Percentiles rank a stretch among this genome's conserved stretches.
These are phyloP conservation scores for Cheirogaleus medius DNA, from an alignment of 2,113 vertebrate genomes.

Conservation along the genomic window DNA sequence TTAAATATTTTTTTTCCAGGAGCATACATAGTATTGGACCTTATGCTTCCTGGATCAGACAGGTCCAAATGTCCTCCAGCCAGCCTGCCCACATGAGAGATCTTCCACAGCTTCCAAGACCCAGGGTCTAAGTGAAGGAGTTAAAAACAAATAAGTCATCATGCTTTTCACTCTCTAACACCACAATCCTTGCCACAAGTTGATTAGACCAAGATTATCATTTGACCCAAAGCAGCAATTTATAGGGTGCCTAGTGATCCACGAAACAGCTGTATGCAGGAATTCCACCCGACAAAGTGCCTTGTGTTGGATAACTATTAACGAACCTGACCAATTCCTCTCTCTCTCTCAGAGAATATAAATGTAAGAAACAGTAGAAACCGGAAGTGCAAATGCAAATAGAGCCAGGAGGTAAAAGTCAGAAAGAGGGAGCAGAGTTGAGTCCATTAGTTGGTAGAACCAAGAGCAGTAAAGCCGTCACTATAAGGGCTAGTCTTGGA, in stretches of 20 bases:
- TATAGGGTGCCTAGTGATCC: not conserved
- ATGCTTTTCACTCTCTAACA: not conserved
- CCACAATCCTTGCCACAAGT: not conserved
- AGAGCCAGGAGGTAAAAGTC: not conserved
- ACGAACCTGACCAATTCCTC: not conserved
- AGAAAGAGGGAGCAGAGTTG: not conserved
- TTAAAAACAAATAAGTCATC: not conserved
- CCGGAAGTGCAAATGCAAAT: not conserved
- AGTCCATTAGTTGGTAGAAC: not conserved
- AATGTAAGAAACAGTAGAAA: not conserved
- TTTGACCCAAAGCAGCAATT: not conserved
- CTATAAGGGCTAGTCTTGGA: not conserved
- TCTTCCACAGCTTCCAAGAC: not conserved
- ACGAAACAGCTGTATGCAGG: not conserved
- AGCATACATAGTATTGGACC: not conserved
- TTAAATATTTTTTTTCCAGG: not conserved
- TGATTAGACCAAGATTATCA: constrained; percentile 3
- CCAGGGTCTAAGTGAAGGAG: not conserved
- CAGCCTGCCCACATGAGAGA: not conserved
- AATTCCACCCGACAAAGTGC: not conserved
- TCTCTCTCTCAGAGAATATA: not conserved
- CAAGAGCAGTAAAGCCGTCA: not conserved
- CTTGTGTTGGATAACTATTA: not conserved
- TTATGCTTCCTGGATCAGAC: not conserved
- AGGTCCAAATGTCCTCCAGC: not conserved